These are phyloP conservation scores for Cerceris ruficornis DNA, from an alignment of 2,888 invertebrate genomes.

Conservation along the genomic window DNA sequence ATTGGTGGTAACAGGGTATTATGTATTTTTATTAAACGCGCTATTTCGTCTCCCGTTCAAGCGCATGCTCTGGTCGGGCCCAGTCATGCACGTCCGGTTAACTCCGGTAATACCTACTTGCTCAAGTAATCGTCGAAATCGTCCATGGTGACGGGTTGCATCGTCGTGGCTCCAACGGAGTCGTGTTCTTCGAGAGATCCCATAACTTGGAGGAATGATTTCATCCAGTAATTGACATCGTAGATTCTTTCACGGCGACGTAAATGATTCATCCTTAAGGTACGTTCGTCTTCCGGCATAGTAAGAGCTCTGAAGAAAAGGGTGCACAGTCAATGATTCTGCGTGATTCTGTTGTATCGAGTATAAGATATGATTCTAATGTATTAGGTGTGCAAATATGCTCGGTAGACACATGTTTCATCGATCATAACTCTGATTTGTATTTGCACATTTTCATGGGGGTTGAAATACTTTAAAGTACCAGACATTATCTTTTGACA, in stretches of 20 bases:
- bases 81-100: slow-evolving; percentile 71
- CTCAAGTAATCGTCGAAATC: slow-evolving; percentile 95
- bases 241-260: slow-evolving; percentile 90
- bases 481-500: no score
- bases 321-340: background rate
- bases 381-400: no score
- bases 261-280: slow-evolving; percentile 92
- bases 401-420: no score
- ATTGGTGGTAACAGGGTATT: background rate
- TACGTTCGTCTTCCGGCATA: slow-evolving; percentile 95
- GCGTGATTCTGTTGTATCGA: background rate
- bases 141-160: slow-evolving; percentile 95
- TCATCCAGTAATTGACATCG: slow-evolving; percentile 95
- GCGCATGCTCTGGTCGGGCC: slow-evolving; percentile 78
- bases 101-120: slow-evolving; percentile 85
- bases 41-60: slow-evolving; percentile 49
- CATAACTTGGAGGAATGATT: slow-evolving; percentile 93
- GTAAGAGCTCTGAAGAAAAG: slow-evolving; percentile 86
- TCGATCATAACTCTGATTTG: no score
- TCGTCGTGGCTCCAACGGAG: slow-evolving; percentile 91
- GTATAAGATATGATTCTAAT: no score
- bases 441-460: no score
- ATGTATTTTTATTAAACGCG: background rate
- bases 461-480: no score
- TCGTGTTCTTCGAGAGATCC: slow-evolving; percentile 92